phyloP scores from a whole-genome alignment of 1,140 invertebrate species.

The Megalonaias nervosa region DNA sequence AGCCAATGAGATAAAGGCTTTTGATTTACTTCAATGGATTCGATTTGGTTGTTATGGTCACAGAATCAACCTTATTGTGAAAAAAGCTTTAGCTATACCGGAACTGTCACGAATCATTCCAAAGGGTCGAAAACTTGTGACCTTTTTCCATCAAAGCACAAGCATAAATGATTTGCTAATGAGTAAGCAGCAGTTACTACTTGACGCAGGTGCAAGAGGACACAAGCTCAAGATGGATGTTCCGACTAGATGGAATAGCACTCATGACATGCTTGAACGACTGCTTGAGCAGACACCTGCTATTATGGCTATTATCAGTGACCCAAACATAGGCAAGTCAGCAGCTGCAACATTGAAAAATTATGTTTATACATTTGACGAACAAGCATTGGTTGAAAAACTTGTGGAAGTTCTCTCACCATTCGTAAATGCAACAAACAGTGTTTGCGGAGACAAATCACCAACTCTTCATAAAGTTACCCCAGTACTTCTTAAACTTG shows the following conservation, averaged over 20 bases:
- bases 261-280: conserved; percentile 11
- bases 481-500: too few species aligned
- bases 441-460: too few species aligned
- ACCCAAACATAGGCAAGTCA: conserved; percentile 16
- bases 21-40: conserved; percentile 11
- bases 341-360: too few species aligned
- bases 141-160: conserved; percentile 26
- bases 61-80: conserved; percentile 22
- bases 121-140: conserved; percentile 14
- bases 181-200: conserved; percentile 6
- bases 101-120: conserved; percentile 9
- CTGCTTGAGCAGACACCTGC: conserved; percentile 21
- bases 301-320: conserved; percentile 24
- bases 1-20: conserved; percentile 20
- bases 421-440: not conserved
- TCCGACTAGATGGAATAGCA: conserved; percentile 23
- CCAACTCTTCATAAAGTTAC: too few species aligned
- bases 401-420: conserved; percentile 3
- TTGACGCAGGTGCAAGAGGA: not conserved
- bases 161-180: conserved; percentile 14
- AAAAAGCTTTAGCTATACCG: conserved; percentile 13
- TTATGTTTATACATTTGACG: too few species aligned
- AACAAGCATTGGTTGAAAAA: too few species aligned
- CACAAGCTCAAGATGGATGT: conserved; percentile 22
- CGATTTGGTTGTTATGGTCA: conserved; percentile 35